These are phyloP conservation scores for Coleophora deauratella DNA, from an alignment of 2,888 invertebrate species.

Conservation along the genomic window DNA sequence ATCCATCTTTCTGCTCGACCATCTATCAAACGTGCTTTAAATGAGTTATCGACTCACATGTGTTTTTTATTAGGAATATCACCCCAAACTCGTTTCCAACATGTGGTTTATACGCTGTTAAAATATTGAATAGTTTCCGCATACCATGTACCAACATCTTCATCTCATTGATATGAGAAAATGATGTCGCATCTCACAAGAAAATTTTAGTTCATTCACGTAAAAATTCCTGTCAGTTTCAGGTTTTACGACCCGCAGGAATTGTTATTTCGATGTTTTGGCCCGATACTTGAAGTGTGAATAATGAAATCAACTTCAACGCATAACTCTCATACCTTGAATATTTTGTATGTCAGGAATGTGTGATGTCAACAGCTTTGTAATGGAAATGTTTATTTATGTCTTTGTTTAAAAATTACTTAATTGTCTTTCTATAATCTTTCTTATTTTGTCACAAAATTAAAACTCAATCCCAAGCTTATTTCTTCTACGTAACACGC, in stretches of 20 bases:
- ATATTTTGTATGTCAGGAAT: neutral
- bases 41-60: conserved; percentile 7
- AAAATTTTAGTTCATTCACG: conserved; percentile 27
- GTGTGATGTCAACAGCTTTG: no score
- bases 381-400: neutral
- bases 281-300: conserved; percentile 15
- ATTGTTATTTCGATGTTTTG: conserved; percentile 16
- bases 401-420: neutral
- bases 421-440: no score
- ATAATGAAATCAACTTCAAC: conserved; percentile 6
- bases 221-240: conserved; percentile 28
- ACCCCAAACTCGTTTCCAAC: conserved; percentile 5
- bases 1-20: neutral
- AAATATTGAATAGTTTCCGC: conserved; percentile 35
- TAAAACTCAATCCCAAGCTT: no score
- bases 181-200: conserved; percentile 31
- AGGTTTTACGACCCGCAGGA: conserved; percentile 26
- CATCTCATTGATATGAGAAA: conserved; percentile 30
- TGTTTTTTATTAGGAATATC: conserved; percentile 12
- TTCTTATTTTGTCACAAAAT: no score
- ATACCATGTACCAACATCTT: conserved; percentile 12
- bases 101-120: conserved; percentile 21
- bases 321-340: conserved; percentile 3
- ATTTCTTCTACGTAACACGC: no score
- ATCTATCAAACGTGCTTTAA: neutral